Base-by-base conservation (phyloP, 2,797 vertebrate species). In the Catostomus latipinnis region DNA sequence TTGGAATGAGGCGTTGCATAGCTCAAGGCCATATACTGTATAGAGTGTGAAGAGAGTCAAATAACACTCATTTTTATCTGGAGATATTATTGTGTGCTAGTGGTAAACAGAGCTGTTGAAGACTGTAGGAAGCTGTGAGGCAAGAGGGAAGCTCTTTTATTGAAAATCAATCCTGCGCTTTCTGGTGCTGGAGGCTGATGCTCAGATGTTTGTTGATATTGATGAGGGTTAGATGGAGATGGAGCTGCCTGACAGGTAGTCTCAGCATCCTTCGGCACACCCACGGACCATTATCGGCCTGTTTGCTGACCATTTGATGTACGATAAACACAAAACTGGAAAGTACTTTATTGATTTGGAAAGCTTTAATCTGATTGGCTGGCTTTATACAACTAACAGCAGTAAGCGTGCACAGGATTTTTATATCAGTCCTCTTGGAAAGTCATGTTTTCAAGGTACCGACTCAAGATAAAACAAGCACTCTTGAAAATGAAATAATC, bases 101-200 rank as follows among this genome's bases (percentile, higher is more conserved):
- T 71, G 66, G 78, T 61, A 80, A 80, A 72, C 82, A 65, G 56
- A 50, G 60, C 60, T 54, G 57, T 34, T 50, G 79, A 78, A 18
- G 83, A 85, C 58, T 79, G 66, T 84, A 10, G 12, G 74, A 74
- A 75, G 79, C 86, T 87, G 66, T 69, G 53, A 66, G 57, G 87
- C 81, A 76, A 85, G 81, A 68, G 56, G 62, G 69, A 68, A 75
- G 76, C 70, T 72, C 74, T 66, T 87, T 76, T 84, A 91, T 88
- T 85, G 88, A 86, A 90, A 90, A 91, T 93, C 89, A 88, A 88
- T 90, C 69, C 58, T 82, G 76, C 62, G 83, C 89, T 89, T 73
- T 73, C 87, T 89, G 81, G 84, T 69, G 16, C 75, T 53, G 65
- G 63, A 61, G 62, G 68, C 85, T 83, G 82, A 83, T 84, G 85